Percentiles rank a stretch among this genome's conserved stretches.
Conservation (phyloP, 2,888 invertebrate genomes). For the Rotaria magnacalcarata region DNA sequence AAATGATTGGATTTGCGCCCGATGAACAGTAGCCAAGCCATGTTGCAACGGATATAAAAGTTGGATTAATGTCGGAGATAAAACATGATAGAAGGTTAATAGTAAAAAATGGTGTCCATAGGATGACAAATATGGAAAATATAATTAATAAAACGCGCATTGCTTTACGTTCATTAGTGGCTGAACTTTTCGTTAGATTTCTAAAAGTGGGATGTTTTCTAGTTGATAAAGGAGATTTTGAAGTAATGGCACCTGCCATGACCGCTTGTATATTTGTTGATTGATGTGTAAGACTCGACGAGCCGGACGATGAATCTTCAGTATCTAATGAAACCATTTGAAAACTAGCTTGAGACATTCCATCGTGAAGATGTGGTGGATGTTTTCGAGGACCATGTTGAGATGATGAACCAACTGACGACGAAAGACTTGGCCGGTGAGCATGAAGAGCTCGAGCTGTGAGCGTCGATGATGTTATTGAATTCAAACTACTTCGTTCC, state of each 20-base stretch:
- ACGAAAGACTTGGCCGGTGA: not conserved
- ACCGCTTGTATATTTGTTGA: not conserved
- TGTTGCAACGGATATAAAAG: slow-evolving; percentile 53
- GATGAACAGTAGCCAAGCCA: slow-evolving; percentile 59
- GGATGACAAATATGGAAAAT: slow-evolving; percentile 56
- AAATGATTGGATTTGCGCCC: slow-evolving; percentile 58
- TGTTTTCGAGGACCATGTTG: not conserved
- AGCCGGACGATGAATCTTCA: slow-evolving; percentile 1
- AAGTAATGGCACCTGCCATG: not conserved
- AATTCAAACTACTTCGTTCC: slow-evolving; percentile 18
- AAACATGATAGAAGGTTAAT: slow-evolving; percentile 55
- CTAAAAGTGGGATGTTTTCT: slow-evolving; percentile 16
- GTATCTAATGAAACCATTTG: slow-evolving; percentile 34
- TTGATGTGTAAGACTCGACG: slow-evolving; percentile 24
- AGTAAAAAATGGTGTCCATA: slow-evolving; percentile 58
- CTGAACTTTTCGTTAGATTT: slow-evolving; percentile 38
- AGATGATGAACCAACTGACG: not conserved
- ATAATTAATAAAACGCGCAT: slow-evolving; percentile 58
- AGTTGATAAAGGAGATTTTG: not conserved
- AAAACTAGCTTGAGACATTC: slow-evolving; percentile 14
- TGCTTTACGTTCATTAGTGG: slow-evolving; percentile 56
- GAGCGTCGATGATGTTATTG: not conserved
- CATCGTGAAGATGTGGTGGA: not conserved
- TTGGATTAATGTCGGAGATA: slow-evolving; percentile 50
- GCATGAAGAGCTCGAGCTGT: not conserved